Evolutionary conservation across 1,140 invertebrate species (phyloP).

Genomic region (Samia ricini): DNA sequence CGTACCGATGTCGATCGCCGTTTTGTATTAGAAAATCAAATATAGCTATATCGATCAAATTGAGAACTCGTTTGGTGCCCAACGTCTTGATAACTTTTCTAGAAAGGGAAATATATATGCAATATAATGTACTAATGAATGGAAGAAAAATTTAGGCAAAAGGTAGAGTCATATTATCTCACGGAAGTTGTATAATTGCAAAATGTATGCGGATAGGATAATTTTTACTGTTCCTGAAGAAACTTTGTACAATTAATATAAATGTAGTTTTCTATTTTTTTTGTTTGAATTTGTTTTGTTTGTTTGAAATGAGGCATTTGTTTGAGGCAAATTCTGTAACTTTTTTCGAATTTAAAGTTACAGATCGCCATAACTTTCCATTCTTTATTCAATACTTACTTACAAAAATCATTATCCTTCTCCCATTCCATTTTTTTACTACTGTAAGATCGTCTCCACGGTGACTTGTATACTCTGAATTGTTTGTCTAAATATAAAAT

Average conservation of each 20-base stretch:
- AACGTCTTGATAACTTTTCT: constrained; percentile 78
- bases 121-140: too few relatives aligned
- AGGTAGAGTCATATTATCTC: too few relatives aligned
- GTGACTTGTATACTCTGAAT: constrained; percentile 85
- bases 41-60: constrained; percentile 91
- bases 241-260: too few relatives aligned
- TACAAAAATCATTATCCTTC: constrained; percentile 87
- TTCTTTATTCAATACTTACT: constrained; percentile 72
- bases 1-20: constrained; percentile 95
- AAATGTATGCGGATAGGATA: too few relatives aligned
- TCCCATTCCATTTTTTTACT: constrained; percentile 91
- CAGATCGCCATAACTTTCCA: background rate
- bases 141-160: too few relatives aligned
- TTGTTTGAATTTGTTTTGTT: too few relatives aligned
- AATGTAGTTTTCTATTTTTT: too few relatives aligned
- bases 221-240: too few relatives aligned
- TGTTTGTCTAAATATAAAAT: constrained; percentile 89
- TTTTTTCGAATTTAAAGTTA: background rate
- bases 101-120: constrained; percentile 35
- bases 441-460: constrained; percentile 94
- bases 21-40: constrained; percentile 97
- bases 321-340: too few relatives aligned
- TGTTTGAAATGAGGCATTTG: too few relatives aligned
- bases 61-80: constrained; percentile 83
- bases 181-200: too few relatives aligned